These are phyloP conservation scores for Cheilosia variabilis DNA, from an alignment of 2,888 invertebrate genomes.

Conservation along the genomic window DNA sequence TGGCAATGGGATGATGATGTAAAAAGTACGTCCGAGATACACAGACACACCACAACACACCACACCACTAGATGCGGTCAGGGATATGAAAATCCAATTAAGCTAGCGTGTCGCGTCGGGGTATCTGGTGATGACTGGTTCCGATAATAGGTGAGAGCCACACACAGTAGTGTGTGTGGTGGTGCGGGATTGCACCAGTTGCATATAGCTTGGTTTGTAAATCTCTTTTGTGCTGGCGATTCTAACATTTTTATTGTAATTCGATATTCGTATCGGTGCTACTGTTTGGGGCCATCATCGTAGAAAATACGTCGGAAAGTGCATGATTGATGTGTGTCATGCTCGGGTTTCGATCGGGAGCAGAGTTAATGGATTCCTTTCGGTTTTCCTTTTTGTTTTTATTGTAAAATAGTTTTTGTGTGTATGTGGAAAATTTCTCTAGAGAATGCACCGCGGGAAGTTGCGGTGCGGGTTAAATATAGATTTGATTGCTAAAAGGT, in stretches of 20 bases:
- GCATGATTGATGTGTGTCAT: conserved; percentile 42
- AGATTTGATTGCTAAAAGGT: conserved; percentile 37
- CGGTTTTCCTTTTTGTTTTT: not conserved
- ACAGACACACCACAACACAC: not conserved
- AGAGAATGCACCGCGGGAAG: conserved; percentile 19
- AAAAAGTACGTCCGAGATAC: conserved; percentile 31
- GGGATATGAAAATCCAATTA: conserved; percentile 56
- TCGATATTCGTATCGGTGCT: conserved; percentile 28
- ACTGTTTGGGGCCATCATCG: not conserved
- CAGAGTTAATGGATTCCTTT: conserved; percentile 37
- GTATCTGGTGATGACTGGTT: conserved; percentile 33
- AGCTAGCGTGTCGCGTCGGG: conserved; percentile 29
- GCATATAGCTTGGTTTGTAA: conserved; percentile 40
- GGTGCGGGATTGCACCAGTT: conserved; percentile 23
- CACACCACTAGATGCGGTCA: conserved; percentile 10
- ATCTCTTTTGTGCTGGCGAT: conserved; percentile 28
- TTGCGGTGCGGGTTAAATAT: not conserved
- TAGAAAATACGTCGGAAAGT: conserved; percentile 35
- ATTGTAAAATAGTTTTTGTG: conserved; percentile 17
- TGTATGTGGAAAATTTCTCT: conserved; percentile 20
- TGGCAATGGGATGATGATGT: conserved; percentile 12
- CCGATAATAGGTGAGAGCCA: conserved; percentile 26
- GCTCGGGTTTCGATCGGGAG: conserved; percentile 18
- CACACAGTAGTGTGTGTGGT: not conserved
- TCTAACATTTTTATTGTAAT: conserved; percentile 23